A percentile compares a stretch with the other conserved stretches of the same genome.
Evolutionary conservation across 2,888 invertebrate genomes (phyloP).

Genomic region (Ischnura elegans): DNA sequence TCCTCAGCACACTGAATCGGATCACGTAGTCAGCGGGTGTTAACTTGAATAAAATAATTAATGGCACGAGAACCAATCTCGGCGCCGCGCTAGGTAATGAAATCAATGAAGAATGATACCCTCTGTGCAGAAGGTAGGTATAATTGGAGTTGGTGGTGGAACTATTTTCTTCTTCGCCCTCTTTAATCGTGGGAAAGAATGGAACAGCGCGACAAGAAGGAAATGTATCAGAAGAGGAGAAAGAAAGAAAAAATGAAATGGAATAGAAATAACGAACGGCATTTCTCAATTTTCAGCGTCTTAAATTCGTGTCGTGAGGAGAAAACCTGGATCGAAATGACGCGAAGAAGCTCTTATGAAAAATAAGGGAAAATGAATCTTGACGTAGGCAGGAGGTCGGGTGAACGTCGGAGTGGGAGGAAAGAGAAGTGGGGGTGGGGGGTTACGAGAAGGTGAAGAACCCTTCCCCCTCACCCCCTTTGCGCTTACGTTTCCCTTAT

Average conservation of each 20-base stretch:
- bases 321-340: constrained; percentile 51
- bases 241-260: constrained; percentile 39
- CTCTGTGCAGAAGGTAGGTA: neutral
- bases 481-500: neutral
- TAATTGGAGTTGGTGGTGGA: neutral
- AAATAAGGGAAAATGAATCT: constrained; percentile 63
- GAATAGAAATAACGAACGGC: constrained; percentile 56
- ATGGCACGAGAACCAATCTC: neutral
- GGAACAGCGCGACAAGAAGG: constrained; percentile 43
- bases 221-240: no score
- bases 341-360: constrained; percentile 61
- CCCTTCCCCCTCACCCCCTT: neutral
- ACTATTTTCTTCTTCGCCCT: neutral
- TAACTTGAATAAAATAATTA: neutral
- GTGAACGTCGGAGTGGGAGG: constrained; percentile 74
- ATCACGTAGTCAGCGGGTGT: neutral
- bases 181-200: constrained; percentile 34
- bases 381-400: constrained; percentile 44
- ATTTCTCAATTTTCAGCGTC: constrained; percentile 61
- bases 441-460: constrained; percentile 66
- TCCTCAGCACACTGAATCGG: no score
- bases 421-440: constrained; percentile 76
- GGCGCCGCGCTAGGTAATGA: neutral
- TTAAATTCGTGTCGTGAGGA: constrained; percentile 50
- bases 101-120: neutral